Evolutionary conservation across 1,140 invertebrate species (phyloP), one percentile per base, ranked within the genome.

Genomic region (Andricus grossulariae): DNA sequence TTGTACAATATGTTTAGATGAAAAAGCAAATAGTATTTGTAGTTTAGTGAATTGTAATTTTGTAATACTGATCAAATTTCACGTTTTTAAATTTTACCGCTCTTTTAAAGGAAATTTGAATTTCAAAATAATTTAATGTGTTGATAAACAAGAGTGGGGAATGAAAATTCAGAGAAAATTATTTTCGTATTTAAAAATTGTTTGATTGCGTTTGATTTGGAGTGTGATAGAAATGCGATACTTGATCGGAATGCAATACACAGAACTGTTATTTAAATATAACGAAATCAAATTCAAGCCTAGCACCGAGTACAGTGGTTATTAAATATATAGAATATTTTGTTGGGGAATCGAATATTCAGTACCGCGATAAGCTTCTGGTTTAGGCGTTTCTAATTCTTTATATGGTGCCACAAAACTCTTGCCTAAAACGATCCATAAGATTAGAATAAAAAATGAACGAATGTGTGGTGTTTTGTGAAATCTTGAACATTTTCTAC

Each of bases 321-420:
- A 45, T 11, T 45, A 16, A 66, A 45, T 66, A 25, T 39, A n/a
- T 57, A 57, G 55, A 32, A 66, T 16, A 32, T 8, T 15, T 66
- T 66, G 45, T 66, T n/a, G 60, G 16, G 39, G 10, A 45, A 45
- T 45, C 39, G 39, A 45, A 45, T 45, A 11, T 45, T 11, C 10
- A 45, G 39, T 45, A 45, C 39, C 10, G 10, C 39, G 39, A 45
- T 10, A 45, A 45, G 39, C 10, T 45, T 10, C 10, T 45, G 10
- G 39, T 45, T 45, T 45, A 45, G 39, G 39, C 10, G 15, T 66
- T 39, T 32, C 13, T 39, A 66, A 66, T 66, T 66, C n/a, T 39
- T 32, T n/a, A 66, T 39, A 45, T 66, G 60, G 32, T 66, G 60
- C 60, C 60, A 66, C 60, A 32, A 66, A 66, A 66, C 21, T 66